Conservation (phyloP, 2,888 invertebrate species). For the Nomada ruficornis region DNA sequence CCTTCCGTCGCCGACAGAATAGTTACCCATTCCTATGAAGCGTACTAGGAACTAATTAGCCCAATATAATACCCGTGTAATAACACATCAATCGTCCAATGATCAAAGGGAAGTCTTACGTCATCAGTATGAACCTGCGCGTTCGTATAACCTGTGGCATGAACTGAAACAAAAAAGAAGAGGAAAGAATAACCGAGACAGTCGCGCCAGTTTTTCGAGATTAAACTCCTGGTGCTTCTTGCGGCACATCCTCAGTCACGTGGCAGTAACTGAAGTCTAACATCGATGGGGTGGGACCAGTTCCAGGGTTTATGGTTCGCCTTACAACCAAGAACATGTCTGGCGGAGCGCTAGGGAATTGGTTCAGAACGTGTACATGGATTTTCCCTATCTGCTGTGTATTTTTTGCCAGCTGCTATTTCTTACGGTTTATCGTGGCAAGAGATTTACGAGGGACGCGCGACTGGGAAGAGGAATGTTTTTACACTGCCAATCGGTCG, state of each 20-base stretch:
- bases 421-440: conserved; percentile 1
- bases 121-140: too few relatives aligned
- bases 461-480: conserved; percentile 4
- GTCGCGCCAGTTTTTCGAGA: background rate
- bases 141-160: too few relatives aligned
- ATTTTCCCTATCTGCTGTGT: background rate
- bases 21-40: too few relatives aligned
- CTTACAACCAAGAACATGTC: background rate
- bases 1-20: background rate
- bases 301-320: background rate
- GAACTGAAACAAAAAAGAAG: too few relatives aligned
- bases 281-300: conserved; percentile 8
- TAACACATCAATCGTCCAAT: background rate
- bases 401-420: background rate
- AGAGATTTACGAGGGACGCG: conserved; percentile 5
- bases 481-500: conserved; percentile 23
- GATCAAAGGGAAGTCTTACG: background rate
- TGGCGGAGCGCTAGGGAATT: background rate
- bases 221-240: background rate
- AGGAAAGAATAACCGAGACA: too few relatives aligned
- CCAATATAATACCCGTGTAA: background rate
- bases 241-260: background rate
- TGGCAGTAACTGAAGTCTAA: background rate
- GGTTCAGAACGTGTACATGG: background rate
- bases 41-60: conserved; percentile 4